These are phyloP conservation scores for Geophilus truncorum DNA, from an alignment of 2,888 invertebrate species.

Conservation along the genomic window DNA sequence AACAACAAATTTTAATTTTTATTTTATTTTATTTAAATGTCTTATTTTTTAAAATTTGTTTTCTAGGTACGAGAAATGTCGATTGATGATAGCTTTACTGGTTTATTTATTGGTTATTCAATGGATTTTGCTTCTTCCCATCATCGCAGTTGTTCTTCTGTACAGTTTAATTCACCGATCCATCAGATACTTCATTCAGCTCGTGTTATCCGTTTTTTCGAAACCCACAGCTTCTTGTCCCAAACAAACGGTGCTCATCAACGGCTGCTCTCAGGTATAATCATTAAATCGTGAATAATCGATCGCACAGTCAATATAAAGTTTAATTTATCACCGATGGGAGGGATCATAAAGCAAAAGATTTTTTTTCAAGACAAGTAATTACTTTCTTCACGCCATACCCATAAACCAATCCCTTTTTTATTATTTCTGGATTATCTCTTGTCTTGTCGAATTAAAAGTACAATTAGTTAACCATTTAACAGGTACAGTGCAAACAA, in stretches of 20 bases:
- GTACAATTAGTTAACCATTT: no score
- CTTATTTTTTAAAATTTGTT: background rate
- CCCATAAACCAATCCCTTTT: no score
- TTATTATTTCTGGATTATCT: no score
- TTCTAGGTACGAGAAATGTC: constrained; percentile 14
- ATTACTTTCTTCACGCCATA: no score
- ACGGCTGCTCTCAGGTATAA: constrained; percentile 8
- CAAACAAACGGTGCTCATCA: background rate
- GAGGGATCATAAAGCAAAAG: no score
- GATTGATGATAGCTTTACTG: background rate
- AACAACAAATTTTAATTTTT: background rate
- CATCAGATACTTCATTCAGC: background rate
- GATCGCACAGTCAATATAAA: no score
- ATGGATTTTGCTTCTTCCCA: background rate
- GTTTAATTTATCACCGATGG: no score
- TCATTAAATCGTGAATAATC: no score
- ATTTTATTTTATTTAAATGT: background rate
- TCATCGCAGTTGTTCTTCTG: background rate
- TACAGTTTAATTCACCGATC: background rate
- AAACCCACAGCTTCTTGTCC: background rate
- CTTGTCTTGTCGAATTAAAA: no score
- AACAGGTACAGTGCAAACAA: no score
- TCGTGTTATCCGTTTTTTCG: background rate
- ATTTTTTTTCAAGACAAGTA: no score
- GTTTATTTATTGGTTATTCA: background rate